phyloP scores from a whole-genome alignment of 2,797 vertebrate genomes.

The Sorex maritimensis region DNA sequence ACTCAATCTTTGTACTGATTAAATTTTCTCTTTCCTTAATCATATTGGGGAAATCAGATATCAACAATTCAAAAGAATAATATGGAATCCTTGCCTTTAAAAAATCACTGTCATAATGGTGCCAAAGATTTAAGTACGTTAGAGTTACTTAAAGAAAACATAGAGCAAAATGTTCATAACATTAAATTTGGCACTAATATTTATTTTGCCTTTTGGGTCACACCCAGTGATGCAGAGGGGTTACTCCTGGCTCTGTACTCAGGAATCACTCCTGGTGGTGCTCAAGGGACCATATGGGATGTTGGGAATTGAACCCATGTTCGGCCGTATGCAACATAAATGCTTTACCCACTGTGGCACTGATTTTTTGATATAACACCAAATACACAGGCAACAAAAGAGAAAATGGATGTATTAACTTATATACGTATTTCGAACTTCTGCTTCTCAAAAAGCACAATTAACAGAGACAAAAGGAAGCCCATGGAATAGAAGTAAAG shows the following conservation, averaged over 20 bases:
- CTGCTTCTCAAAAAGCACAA: background rate
- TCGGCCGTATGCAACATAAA: no score
- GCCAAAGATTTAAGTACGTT: background rate
- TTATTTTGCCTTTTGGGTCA: background rate
- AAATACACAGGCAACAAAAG: background rate
- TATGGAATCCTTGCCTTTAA: background rate
- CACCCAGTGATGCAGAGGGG: no score
- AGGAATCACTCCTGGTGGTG: no score
- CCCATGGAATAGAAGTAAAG: background rate
- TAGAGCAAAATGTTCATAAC: background rate
- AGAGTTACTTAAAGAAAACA: background rate
- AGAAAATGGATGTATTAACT: background rate
- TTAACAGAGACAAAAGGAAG: background rate
- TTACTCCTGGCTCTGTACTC: no score
- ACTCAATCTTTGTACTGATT: background rate
- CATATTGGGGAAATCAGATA: background rate
- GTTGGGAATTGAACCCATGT: no score
- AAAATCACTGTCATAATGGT: background rate
- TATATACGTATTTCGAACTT: background rate
- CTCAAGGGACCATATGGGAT: no score
- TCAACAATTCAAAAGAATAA: background rate
- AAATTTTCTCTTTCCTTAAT: background rate
- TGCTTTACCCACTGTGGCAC: background rate
- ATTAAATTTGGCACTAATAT: slow-evolving; percentile 17
- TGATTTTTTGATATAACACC: background rate